Evolutionary conservation across 2,113 vertebrate species (phyloP).

Genomic region (Acanthisitta chloris): DNA sequence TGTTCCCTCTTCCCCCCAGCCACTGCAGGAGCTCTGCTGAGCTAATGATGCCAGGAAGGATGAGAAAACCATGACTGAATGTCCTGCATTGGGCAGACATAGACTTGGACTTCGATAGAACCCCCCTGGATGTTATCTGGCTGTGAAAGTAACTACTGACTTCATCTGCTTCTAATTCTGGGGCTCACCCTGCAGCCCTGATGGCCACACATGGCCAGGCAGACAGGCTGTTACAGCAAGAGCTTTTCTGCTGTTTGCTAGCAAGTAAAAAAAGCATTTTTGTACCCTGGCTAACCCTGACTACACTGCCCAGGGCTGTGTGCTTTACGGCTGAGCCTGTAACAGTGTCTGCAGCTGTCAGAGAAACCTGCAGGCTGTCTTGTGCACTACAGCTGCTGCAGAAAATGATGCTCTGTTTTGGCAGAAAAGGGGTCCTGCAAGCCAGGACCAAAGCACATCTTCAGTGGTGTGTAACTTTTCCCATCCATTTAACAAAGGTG

Average conservation of each 20-base stretch:
- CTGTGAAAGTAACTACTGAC: background rate
- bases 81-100: background rate
- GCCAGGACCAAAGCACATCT: background rate
- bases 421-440: background rate
- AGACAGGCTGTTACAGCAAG: background rate
- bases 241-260: background rate
- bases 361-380: constrained; percentile 16
- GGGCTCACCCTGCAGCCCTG: background rate
- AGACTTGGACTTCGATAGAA: background rate
- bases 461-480: background rate
- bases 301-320: background rate
- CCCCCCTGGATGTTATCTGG: background rate
- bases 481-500: background rate
- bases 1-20: background rate
- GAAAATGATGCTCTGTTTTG: constrained; percentile 11
- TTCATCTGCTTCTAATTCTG: background rate
- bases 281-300: background rate
- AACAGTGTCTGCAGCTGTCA: constrained; percentile 14
- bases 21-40: background rate
- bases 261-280: background rate
- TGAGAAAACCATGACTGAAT: background rate
- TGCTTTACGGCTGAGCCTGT: background rate
- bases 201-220: background rate
- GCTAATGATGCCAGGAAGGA: background rate
- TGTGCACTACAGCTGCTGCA: background rate